Evolutionary conservation across 1,140 invertebrate species (phyloP), one percentile per base, ranked within the genome.

Genomic region (Calephelis virginiensis): DNA sequence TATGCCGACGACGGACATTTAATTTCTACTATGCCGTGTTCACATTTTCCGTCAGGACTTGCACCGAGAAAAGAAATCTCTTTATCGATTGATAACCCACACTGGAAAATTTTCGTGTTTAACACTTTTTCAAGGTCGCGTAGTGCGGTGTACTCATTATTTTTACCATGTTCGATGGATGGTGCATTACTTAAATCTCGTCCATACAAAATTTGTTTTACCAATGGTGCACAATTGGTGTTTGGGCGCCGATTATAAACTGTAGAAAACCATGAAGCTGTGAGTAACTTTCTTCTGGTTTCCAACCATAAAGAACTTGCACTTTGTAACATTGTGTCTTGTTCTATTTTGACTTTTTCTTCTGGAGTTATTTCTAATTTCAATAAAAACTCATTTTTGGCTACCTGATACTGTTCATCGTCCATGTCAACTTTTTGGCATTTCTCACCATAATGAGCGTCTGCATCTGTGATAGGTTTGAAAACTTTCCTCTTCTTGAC

Each of bases 11-110:
- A 59, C 37, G 53, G 14, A 59, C 28, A 11, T 60, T 60, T 60
- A 11, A 60, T n/a, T 60, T 60, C 28, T 6, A 60, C 5, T 12
- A 60, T 38, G n/a, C 48, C 48, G 14, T 13, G n/a, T 9, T n/a
- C 17, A 12, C 56, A 59, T 60, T 60, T 60, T 60, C 28, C 17
- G 28, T 60, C 17, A 60, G 17, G 56, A n/a, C 8, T 60, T 40
- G 28, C 12, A 12, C 56, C 56, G 6, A 40, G 17, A 12, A 28
- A 6, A 8, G 10, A n/a, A 60, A 60, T 28, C 28, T 28, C 28
- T 28, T 28, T 28, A 28, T 28, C 28, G 28, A 28, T 28, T 28
- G 28, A 28, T 60, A 60, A 60, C 28, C 56, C 28, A 17, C 56
- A 38, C 56, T 10, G 56, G 11, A 17, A 1, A 6, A 38, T 60